Conservation (phyloP, 1,140 invertebrate genomes). For the Latrodectus geometricus region DNA sequence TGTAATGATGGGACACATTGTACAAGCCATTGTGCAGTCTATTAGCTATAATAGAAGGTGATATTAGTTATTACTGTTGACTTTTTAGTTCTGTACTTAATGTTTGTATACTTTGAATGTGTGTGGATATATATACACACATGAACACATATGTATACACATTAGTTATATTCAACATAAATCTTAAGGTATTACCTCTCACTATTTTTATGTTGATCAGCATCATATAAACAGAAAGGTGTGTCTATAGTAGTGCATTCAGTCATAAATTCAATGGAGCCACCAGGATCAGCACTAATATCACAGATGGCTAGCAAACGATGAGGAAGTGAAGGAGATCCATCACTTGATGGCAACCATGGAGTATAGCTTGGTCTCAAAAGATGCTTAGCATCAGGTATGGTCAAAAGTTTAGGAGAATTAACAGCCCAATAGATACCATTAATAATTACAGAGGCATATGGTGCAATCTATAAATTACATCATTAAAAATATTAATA, state of each 20-base stretch:
- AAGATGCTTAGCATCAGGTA: constrained; percentile 96
- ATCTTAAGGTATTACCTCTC: constrained; percentile 77
- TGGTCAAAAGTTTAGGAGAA: constrained; percentile 94
- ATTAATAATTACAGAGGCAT: constrained; percentile 96
- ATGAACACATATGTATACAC: background rate
- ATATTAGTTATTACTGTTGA: too few relatives aligned
- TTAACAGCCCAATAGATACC: constrained; percentile 99
- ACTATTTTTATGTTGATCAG: constrained; percentile 95
- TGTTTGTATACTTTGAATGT: too few relatives aligned
- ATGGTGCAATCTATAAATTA: constrained; percentile 86
- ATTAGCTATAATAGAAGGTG: too few relatives aligned
- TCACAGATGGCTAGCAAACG: constrained; percentile 88
- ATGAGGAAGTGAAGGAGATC: constrained; percentile 91
- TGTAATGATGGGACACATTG: too few relatives aligned
- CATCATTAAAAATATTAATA: too few relatives aligned
- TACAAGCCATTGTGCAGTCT: too few relatives aligned
- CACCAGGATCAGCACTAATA: constrained; percentile 98
- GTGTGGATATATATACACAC: background rate
- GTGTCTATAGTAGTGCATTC: constrained; percentile 99
- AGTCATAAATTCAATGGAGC: constrained; percentile 99
- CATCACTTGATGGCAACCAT: constrained; percentile 83
- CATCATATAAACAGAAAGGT: constrained; percentile 98
- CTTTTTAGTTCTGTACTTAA: background rate
- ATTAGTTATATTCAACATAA: background rate
- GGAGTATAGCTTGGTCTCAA: constrained; percentile 88